A percentile compares a stretch with the other conserved stretches of the same genome.
phyloP scores from a whole-genome alignment of 2,797 vertebrate species.

The Sciaenops ocellatus region DNA sequence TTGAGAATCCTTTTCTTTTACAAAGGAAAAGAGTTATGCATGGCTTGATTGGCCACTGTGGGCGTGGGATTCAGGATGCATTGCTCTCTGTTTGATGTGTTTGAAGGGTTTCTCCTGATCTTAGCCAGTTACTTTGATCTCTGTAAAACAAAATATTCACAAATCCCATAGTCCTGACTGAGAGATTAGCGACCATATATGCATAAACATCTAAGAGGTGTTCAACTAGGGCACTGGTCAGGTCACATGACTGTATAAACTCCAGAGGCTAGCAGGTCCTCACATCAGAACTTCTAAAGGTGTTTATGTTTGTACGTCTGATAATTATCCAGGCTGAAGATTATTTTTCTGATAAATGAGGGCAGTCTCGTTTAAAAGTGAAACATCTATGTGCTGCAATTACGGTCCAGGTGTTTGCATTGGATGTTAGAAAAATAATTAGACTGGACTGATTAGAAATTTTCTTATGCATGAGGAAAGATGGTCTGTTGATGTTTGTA shows the following conservation, averaged over 20 bases:
- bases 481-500: conserved; percentile 75
- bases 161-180: conserved; percentile 85
- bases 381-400: conserved; percentile 69
- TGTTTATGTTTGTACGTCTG: conserved; percentile 82
- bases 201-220: conserved; percentile 85
- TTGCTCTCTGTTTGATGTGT: conserved; percentile 83
- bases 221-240: conserved; percentile 84
- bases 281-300: conserved; percentile 78
- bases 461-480: conserved; percentile 56
- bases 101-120: conserved; percentile 79
- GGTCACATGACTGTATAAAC: conserved; percentile 83
- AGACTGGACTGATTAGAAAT: conserved; percentile 78
- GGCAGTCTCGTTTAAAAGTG: conserved; percentile 81
- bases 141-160: conserved; percentile 85
- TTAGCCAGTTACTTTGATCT: conserved; percentile 81
- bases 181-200: conserved; percentile 83
- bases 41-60: conserved; percentile 82
- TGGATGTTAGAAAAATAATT: conserved; percentile 77
- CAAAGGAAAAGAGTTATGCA: conserved; percentile 72
- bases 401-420: conserved; percentile 66
- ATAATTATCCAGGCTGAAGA: conserved; percentile 77
- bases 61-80: conserved; percentile 78
- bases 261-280: conserved; percentile 73
- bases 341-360: conserved; percentile 81
- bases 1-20: conserved; percentile 65